Percentiles rank a stretch among this genome's conserved stretches.
These are phyloP conservation scores for Chydorus sphaericus DNA, from an alignment of 2,888 invertebrate genomes.

Conservation along the genomic window DNA sequence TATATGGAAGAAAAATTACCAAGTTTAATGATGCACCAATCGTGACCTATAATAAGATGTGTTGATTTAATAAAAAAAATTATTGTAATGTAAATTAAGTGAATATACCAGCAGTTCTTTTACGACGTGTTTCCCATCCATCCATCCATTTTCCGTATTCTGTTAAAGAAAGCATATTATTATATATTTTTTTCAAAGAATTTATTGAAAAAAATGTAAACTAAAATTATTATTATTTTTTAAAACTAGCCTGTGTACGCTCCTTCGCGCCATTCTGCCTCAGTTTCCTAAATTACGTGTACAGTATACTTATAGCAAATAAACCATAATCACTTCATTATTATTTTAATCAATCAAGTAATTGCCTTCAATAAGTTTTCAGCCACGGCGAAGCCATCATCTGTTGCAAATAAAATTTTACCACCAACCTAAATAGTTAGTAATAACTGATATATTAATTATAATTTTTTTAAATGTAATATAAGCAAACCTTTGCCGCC, in stretches of 20 bases:
- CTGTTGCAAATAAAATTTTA: conserved; percentile 42
- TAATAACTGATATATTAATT: too few relatives aligned
- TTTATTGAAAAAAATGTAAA: too few relatives aligned
- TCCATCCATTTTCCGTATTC: conserved; percentile 53
- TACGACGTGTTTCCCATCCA: conserved; percentile 49
- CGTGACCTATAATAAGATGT: conserved; percentile 35
- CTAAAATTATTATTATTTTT: too few relatives aligned
- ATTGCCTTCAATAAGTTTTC: conserved; percentile 40
- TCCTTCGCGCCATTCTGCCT: conserved; percentile 40
- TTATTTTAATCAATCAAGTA: too few relatives aligned
- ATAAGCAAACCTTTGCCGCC: too few relatives aligned
- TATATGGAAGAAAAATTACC: too few relatives aligned
- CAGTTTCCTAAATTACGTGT: conserved; percentile 28
- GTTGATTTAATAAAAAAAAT: not conserved
- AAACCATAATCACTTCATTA: not conserved
- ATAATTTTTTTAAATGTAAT: too few relatives aligned
- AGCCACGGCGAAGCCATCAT: conserved; percentile 47
- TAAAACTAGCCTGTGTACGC: conserved; percentile 32
- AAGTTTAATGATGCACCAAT: conserved; percentile 45
- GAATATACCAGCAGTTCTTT: conserved; percentile 30
- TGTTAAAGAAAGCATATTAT: not conserved
- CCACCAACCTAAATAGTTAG: conserved; percentile 48
- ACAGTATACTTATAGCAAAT: not conserved
- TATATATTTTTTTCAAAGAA: not conserved
- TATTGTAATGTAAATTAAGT: not conserved